These are phyloP conservation scores for Bellardia pandia DNA, from an alignment of 2,888 invertebrate genomes.

Conservation along the genomic window DNA sequence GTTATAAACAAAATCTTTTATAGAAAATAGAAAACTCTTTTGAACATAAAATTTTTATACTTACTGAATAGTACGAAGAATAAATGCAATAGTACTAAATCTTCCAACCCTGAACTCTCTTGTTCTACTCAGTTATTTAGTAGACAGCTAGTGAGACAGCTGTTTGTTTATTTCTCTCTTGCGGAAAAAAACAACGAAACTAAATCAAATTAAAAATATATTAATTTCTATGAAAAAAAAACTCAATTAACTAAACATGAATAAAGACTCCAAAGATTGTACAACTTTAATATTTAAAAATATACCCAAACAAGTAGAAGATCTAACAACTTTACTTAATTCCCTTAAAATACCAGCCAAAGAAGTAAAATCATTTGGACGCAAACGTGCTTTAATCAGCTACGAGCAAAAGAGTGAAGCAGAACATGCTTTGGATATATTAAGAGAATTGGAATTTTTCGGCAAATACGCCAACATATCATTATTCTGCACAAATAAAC, in stretches of 20 bases:
- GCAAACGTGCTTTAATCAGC: slow-evolving; percentile 77
- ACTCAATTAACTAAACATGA: slow-evolving; percentile 45
- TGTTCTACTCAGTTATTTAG: not conserved
- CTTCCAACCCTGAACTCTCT: too few relatives aligned
- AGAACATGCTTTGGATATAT: slow-evolving; percentile 74
- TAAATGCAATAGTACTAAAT: too few relatives aligned
- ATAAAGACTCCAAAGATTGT: slow-evolving; percentile 30
- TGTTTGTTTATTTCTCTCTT: not conserved
- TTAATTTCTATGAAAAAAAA: not conserved
- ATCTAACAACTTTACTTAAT: slow-evolving; percentile 75
- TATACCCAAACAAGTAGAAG: slow-evolving; percentile 78
- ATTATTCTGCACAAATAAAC: slow-evolving; percentile 66
- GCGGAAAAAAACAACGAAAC: not conserved
- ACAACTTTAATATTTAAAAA: slow-evolving; percentile 78
- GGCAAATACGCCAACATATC: slow-evolving; percentile 55
- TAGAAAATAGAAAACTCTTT: too few relatives aligned
- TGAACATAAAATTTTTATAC: too few relatives aligned
- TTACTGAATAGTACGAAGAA: too few relatives aligned
- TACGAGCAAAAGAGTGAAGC: slow-evolving; percentile 75
- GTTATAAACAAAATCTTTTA: too few relatives aligned
- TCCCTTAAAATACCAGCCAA: slow-evolving; percentile 75
- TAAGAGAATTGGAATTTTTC: slow-evolving; percentile 69
- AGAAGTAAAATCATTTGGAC: slow-evolving; percentile 76
- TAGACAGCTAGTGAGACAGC: not conserved
- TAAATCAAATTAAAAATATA: not conserved